A percentile compares a stretch with the other conserved stretches of the same genome.
Conservation (phyloP, 92 coral and sea anemone species). For the Isaurus tuberculatus region DNA sequence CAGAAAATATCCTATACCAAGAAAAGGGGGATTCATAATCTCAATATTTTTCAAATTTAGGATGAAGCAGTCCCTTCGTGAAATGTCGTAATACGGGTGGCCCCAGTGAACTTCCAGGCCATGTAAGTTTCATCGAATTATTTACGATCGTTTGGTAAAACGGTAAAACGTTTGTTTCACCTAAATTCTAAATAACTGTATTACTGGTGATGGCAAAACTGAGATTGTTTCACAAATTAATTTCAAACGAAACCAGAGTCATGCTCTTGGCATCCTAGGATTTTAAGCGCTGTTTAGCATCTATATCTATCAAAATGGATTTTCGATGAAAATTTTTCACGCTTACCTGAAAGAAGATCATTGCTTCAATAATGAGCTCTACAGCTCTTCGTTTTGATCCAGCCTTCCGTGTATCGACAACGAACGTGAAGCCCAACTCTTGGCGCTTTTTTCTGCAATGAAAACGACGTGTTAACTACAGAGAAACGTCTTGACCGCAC, state of each 20-base stretch:
- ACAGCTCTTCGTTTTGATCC: slow-evolving; percentile 77
- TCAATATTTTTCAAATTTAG: background rate
- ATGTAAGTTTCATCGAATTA: background rate
- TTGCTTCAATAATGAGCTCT: slow-evolving; percentile 85
- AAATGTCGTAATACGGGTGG: background rate
- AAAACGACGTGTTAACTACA: slow-evolving; percentile 26
- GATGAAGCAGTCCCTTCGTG: background rate
- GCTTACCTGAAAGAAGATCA: slow-evolving; percentile 96
- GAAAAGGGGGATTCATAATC: background rate
- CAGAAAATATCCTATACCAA: background rate
- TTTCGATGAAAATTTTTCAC: slow-evolving; percentile 9
- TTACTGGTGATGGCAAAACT: background rate
- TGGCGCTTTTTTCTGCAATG: slow-evolving; percentile 79
- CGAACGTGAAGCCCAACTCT: slow-evolving; percentile 83
- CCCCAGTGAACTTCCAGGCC: background rate
- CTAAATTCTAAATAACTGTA: background rate
- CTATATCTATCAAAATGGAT: background rate
- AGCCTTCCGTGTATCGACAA: slow-evolving; percentile 87
- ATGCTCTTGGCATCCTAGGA: slow-evolving; percentile 1
- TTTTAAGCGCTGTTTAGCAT: background rate
- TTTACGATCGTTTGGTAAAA: background rate
- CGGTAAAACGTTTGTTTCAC: background rate
- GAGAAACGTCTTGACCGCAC: slow-evolving; percentile 17
- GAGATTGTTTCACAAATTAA: slow-evolving; percentile 16
- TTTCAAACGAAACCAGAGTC: background rate